Percentiles rank a stretch among this genome's conserved stretches.
Conservation (phyloP, 2,797 vertebrate species). For the Pygocentrus nattereri region DNA sequence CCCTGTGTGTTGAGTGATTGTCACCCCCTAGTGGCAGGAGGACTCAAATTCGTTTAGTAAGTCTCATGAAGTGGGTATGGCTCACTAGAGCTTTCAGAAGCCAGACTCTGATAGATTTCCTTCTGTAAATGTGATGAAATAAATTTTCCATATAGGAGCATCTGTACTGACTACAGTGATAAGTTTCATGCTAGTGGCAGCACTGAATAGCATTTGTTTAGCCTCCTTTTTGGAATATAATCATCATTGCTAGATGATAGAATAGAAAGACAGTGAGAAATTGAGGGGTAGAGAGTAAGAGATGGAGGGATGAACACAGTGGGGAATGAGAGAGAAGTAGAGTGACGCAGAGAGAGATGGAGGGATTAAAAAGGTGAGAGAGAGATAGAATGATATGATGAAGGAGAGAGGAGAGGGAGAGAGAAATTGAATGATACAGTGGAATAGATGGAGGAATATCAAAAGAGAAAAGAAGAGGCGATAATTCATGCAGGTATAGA, state of each 20-base stretch:
- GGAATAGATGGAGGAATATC: no score
- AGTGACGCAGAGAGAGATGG: background rate
- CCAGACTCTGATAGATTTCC: no score
- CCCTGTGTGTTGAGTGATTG: background rate
- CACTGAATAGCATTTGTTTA: no score
- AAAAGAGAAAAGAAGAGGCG: no score
- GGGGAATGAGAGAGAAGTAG: background rate
- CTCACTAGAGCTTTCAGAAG: background rate
- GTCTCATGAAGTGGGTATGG: background rate
- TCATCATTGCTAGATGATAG: no score
- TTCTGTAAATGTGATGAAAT: no score
- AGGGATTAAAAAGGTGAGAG: background rate
- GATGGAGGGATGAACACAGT: background rate
- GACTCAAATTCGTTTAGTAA: slow-evolving; percentile 12
- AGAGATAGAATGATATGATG: slow-evolving; percentile 22
- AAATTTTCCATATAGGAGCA: no score
- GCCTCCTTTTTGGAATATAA: no score
- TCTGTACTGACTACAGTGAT: no score
- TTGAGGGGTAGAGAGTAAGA: no score
- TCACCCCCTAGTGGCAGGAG: slow-evolving; percentile 46
- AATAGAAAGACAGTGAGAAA: no score
- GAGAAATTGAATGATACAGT: background rate
- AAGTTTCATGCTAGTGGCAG: no score
- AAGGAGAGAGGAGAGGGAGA: background rate
- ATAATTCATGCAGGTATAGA: background rate